phyloP scores from a whole-genome alignment of 2,888 invertebrate species.

The Drosophila lutescens region DNA sequence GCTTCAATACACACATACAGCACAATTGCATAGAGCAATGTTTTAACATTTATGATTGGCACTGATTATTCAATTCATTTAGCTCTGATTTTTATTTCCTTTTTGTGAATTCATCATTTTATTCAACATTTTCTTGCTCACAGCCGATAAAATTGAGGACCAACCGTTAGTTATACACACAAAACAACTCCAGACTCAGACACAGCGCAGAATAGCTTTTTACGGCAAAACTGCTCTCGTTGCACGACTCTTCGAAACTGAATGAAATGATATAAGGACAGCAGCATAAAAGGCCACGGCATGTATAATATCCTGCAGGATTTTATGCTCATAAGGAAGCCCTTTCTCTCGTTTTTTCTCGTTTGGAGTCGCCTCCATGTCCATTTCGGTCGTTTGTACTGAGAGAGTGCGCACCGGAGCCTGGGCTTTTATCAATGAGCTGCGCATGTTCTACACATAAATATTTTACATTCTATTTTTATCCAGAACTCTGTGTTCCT shows the following conservation, averaged over 20 bases:
- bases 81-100: neutral
- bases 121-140: neutral
- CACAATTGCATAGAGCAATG: constrained; percentile 1
- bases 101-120: neutral
- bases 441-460: constrained; percentile 76
- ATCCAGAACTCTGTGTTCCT: constrained; percentile 29
- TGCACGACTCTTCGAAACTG: constrained; percentile 76
- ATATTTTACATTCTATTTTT: constrained; percentile 60
- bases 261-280: constrained; percentile 58
- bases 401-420: constrained; percentile 52
- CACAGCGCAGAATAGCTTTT: constrained; percentile 23
- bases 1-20: constrained; percentile 3
- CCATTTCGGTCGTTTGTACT: constrained; percentile 5
- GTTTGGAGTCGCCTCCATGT: neutral
- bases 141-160: constrained; percentile 43
- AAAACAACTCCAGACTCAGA: constrained; percentile 51
- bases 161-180: constrained; percentile 77
- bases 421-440: constrained; percentile 58
- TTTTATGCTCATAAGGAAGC: constrained; percentile 54
- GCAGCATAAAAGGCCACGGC: constrained; percentile 65
- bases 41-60: neutral
- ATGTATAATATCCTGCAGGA: constrained; percentile 69
- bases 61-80: neutral
- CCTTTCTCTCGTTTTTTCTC: constrained; percentile 18
- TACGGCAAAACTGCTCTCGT: constrained; percentile 71